Base-by-base conservation (phyloP, 2,797 vertebrate genomes). In the Echiichthys vipera region DNA sequence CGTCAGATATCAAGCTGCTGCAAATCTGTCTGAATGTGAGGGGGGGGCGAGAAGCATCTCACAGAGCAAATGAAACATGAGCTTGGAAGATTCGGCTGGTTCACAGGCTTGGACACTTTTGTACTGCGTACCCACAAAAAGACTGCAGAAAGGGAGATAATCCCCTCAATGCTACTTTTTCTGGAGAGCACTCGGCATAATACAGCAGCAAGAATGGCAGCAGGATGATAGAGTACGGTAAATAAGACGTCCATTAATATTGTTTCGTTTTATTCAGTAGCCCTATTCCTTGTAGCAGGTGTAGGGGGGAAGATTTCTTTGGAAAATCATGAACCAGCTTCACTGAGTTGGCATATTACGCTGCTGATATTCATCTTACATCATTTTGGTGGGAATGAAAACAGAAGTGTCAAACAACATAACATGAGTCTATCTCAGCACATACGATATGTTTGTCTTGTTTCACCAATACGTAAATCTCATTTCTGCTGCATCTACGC, bases 401-500 rank as follows among this genome's bases (percentile, higher is more conserved):
- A 53, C 49, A 2, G 36, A 51, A 54, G 62, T 67, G 66, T 78
- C 59, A 51, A 49, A 40, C 67, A 65, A 46, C 62, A 43, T 83
- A 73, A 71, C 66, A 51, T 62, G 61, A 67, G 45, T 67, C 40
- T 54, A 30, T 57, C 79, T 77, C 72, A 81, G 80, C 71, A 50
- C 78, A 79, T 74, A 34, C 25, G 13, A 42, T 68, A 17, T 77
- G 79, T 77, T 73, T 85, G 67, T 63, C 55, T 73, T 32, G 73
- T 74, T 78, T 72, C 59, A 25, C 51, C 46, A 4, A n/a, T n/a
- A 51, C 71, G 64, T 75, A 65, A 42, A 15, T 71, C 29, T 77
- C 3, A 42, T 85, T 87, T 84, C 65, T 89, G 77, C 73, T 80
- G 77, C 17, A 59, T 76, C 63, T 79, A 77, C 82, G 62, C 55